Evolutionary conservation across 2,797 vertebrate species (phyloP).

Genomic region (Holocentrus rufus): DNA sequence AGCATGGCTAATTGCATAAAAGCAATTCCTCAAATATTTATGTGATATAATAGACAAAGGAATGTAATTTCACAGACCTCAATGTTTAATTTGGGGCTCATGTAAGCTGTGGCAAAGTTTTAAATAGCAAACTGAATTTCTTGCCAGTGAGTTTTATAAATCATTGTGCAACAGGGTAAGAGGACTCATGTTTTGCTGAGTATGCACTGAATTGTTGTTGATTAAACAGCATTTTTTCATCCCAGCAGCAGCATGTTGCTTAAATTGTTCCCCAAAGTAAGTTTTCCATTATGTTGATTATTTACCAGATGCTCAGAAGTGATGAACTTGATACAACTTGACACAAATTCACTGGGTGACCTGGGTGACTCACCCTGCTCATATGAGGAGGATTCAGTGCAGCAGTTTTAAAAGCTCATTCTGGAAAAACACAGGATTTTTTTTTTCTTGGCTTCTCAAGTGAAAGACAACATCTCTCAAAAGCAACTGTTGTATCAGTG

Average conservation of each 20-base stretch:
- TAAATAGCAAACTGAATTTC: neutral
- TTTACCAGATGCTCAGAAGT: neutral
- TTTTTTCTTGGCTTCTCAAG: too few species aligned
- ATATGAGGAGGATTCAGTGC: neutral
- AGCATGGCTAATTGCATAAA: neutral
- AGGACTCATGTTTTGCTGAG: neutral
- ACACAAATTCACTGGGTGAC: neutral
- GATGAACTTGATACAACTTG: neutral
- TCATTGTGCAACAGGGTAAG: slow-evolving; percentile 5
- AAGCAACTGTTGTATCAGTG: too few species aligned
- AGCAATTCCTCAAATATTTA: neutral
- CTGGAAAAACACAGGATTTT: too few species aligned
- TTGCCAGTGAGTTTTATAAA: slow-evolving; percentile 13
- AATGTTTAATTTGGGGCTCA: neutral
- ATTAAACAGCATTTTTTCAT: too few species aligned
- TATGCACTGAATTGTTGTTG: neutral
- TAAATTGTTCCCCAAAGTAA: neutral
- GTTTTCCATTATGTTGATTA: neutral
- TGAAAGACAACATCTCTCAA: too few species aligned
- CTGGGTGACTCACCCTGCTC: neutral
- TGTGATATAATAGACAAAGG: neutral
- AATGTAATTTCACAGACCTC: slow-evolving; percentile 5
- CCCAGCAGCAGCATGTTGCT: too few species aligned
- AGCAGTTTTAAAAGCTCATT: neutral
- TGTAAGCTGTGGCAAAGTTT: slow-evolving; percentile 8